Base-by-base conservation (phyloP, 1,140 invertebrate genomes). In the Saxidomus purpurata region DNA sequence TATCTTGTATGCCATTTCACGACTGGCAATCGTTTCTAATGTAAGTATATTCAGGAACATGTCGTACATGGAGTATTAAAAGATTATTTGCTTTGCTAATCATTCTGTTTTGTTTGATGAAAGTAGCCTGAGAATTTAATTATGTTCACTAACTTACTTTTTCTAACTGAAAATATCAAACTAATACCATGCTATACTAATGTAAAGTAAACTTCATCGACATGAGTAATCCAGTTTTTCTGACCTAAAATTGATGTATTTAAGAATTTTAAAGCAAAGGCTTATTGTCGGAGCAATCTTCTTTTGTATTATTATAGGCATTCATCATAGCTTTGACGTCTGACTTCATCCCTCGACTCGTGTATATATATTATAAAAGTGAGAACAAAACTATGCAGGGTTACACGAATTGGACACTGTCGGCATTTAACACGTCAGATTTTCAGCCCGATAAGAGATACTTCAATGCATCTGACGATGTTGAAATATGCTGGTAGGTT, bases 11-110 rank as follows among this genome's bases (percentile, higher is more conserved):
- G 94, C 92, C 25, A 93, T 96, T 47, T 95, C 95, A 17, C 94
- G 94, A 93, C 97, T 98, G 15, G 97, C 98, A 0, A 98, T 99
- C 0, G 98, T 99, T 0, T 98, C 98, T 2, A 99, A 99, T 96
- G 98, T 98, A 97, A 97, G 97, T 97, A 69, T 47, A 9, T 43
- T 6, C 43, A 43, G 15, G 15, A 43, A 4, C n/a, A n/a, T n/a
- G n/a, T n/a, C n/a, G n/a, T n/a, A n/a, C n/a, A n/a, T n/a, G n/a
- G n/a, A n/a, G n/a, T n/a, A n/a, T n/a, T n/a, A n/a, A n/a, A n/a
- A n/a, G n/a, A n/a, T n/a, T n/a, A n/a, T n/a, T n/a, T n/a, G n/a
- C n/a, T n/a, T n/a, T n/a, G n/a, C 6, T 15, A 43, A 43, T 8
- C 43, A 43, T 43, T 15, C 15, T 43, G 6, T 15, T 43, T 43